These are phyloP conservation scores for Stomorhina lunata DNA, from an alignment of 2,888 invertebrate genomes.

Conservation along the genomic window DNA sequence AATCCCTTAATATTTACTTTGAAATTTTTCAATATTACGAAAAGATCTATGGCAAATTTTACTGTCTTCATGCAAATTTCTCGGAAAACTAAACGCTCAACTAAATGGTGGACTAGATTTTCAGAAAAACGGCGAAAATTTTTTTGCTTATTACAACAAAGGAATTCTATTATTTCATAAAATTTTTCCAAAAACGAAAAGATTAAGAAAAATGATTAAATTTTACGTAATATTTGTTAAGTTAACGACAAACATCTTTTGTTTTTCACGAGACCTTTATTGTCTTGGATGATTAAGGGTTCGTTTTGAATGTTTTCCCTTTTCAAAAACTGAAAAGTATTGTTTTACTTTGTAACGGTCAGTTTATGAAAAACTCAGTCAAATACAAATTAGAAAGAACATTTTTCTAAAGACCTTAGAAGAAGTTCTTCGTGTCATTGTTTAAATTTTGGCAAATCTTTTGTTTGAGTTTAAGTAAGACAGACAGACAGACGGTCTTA, in stretches of 20 bases:
- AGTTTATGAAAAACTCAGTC: constrained; percentile 40
- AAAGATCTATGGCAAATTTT: neutral
- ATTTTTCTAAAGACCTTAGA: constrained; percentile 49
- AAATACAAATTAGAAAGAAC: constrained; percentile 33
- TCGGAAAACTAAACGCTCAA: constrained; percentile 9
- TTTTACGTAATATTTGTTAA: constrained; percentile 58
- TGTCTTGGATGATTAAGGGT: neutral
- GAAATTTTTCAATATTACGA: constrained; percentile 16
- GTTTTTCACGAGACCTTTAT: neutral
- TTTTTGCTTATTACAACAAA: constrained; percentile 3
- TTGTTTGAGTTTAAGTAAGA: neutral
- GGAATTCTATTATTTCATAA: constrained; percentile 35
- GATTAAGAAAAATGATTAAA: constrained; percentile 60
- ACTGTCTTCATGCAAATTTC: constrained; percentile 45
- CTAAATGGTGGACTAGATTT: constrained; percentile 41
- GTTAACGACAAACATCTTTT: neutral
- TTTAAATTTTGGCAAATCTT: neutral
- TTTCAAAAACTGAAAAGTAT: constrained; percentile 16
- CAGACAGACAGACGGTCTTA: neutral
- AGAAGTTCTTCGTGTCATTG: constrained; percentile 39
- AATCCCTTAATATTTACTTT: constrained; percentile 37
- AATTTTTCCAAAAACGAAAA: constrained; percentile 41
- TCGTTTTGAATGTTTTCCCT: constrained; percentile 10
- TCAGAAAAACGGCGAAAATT: constrained; percentile 30
- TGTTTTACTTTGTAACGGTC: constrained; percentile 53